A percentile compares a stretch with the other conserved stretches of the same genome.
phyloP scores from a whole-genome alignment of 2,797 vertebrate species.

The Babyrousa celebensis region DNA sequence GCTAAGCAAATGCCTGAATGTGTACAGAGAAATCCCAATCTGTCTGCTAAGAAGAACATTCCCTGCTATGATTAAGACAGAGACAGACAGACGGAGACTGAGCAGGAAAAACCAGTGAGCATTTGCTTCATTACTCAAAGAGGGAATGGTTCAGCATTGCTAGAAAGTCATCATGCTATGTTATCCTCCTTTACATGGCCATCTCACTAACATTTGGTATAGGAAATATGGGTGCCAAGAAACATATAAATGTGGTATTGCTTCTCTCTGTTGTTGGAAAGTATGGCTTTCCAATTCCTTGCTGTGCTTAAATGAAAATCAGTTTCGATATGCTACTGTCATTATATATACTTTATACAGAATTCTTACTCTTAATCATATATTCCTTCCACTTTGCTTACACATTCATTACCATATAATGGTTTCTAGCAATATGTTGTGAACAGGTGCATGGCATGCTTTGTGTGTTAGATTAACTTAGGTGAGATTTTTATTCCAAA shows the following conservation, averaged over 20 bases:
- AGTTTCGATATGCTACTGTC: background rate
- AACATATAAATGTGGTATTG: background rate
- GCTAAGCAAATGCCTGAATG: background rate
- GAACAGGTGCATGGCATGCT: conserved; percentile 51
- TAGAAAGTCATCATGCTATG: background rate
- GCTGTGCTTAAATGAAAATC: conserved; percentile 38
- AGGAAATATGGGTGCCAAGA: background rate
- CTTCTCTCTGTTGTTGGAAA: conserved; percentile 20
- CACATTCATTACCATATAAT: conserved; percentile 58
- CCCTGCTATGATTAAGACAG: background rate
- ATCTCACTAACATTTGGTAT: background rate
- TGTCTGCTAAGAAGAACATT: background rate
- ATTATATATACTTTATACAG: conserved; percentile 17
- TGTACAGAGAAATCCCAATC: background rate
- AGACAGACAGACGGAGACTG: background rate
- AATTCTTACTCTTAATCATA: conserved; percentile 64
- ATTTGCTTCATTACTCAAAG: background rate
- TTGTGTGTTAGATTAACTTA: conserved; percentile 52
- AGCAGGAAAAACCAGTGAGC: background rate
- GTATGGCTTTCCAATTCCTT: background rate
- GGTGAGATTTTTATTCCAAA: conserved; percentile 58
- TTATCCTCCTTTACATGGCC: background rate
- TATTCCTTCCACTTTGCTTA: conserved; percentile 60
- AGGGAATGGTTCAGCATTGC: background rate
- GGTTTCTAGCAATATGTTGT: conserved; percentile 54